Conservation (phyloP, 2,113 vertebrate species). For the Caracal caracal region DNA sequence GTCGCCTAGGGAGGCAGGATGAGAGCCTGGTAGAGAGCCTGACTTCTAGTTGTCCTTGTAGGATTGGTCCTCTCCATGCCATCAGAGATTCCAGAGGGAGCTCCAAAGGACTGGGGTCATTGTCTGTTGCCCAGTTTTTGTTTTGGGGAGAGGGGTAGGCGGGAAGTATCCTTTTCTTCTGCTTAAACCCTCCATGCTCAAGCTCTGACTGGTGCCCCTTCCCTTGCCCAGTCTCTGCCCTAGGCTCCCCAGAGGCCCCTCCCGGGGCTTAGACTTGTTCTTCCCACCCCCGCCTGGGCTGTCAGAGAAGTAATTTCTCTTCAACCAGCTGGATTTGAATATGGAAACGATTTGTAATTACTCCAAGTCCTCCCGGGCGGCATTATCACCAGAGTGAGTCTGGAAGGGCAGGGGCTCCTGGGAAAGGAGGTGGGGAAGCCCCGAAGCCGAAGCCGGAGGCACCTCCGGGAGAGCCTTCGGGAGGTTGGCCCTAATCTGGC, state of each 20-base stretch:
- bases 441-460: neutral
- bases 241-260: neutral
- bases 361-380: constrained; percentile 83
- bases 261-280: constrained; percentile 59
- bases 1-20: neutral
- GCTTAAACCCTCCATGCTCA: neutral
- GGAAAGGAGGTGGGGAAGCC: constrained; percentile 66
- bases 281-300: constrained; percentile 82
- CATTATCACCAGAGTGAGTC: constrained; percentile 67
- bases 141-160: neutral
- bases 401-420: constrained; percentile 60
- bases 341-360: constrained; percentile 92
- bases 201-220: neutral
- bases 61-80: neutral
- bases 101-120: neutral
- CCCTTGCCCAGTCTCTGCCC: neutral
- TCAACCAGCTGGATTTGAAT: constrained; percentile 90
- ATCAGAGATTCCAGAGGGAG: neutral
- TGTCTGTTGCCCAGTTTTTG: neutral
- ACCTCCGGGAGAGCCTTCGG: constrained; percentile 18
- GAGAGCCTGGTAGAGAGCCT: neutral
- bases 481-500: neutral
- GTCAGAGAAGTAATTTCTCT: constrained; percentile 87
- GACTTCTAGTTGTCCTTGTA: neutral
- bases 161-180: neutral